These are phyloP conservation scores for Candidula unifasciata DNA, from an alignment of 2,888 invertebrate species.

Conservation along the genomic window DNA sequence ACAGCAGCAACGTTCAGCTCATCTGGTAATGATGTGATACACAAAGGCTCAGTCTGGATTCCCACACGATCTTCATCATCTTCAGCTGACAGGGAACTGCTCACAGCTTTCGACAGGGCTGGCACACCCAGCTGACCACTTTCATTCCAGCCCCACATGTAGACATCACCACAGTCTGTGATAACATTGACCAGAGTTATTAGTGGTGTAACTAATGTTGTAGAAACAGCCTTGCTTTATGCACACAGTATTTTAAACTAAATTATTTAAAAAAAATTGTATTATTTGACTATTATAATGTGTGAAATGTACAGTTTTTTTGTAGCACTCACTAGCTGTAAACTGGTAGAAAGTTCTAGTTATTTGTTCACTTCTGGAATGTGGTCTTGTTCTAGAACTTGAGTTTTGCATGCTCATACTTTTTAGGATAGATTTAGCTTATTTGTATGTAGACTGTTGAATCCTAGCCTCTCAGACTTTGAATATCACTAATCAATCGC, in stretches of 20 bases:
- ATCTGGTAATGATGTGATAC: slow-evolving; percentile 23
- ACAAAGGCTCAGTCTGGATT: slow-evolving; percentile 32
- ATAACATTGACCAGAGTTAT: neutral
- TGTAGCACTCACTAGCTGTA: too few relatives aligned
- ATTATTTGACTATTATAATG: neutral
- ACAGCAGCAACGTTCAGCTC: slow-evolving; percentile 30
- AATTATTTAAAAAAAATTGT: neutral
- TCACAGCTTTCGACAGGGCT: slow-evolving; percentile 33
- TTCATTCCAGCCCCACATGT: slow-evolving; percentile 94
- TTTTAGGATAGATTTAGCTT: too few relatives aligned
- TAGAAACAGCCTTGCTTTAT: neutral
- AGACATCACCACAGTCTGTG: slow-evolving; percentile 84
- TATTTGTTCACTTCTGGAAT: too few relatives aligned
- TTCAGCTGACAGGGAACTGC: neutral
- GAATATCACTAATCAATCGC: too few relatives aligned
- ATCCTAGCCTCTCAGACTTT: too few relatives aligned
- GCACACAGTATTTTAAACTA: neutral
- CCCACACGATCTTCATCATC: neutral
- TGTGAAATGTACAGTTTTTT: too few relatives aligned
- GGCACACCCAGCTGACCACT: slow-evolving; percentile 88
- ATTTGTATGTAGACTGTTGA: too few relatives aligned
- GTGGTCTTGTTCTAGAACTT: too few relatives aligned
- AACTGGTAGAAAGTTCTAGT: too few relatives aligned
- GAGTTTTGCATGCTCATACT: too few relatives aligned
- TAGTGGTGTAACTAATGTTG: neutral